Percentiles rank a stretch among this genome's conserved stretches.
phyloP scores from a whole-genome alignment of 2,797 vertebrate species.

The Pteropus rufus region DNA sequence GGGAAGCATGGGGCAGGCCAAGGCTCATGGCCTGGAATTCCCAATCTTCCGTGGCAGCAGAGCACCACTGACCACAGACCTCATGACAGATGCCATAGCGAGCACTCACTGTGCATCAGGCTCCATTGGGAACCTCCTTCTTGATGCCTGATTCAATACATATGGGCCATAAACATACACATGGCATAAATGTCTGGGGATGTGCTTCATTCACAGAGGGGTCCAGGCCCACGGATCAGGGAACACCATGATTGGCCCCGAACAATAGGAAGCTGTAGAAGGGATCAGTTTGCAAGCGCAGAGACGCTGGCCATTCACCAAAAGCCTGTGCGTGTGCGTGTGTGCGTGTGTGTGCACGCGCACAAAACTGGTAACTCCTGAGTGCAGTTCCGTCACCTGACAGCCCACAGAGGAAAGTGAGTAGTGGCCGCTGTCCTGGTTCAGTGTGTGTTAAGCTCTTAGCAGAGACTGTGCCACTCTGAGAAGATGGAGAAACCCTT shows the following conservation, averaged over 20 bases:
- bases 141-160: not conserved
- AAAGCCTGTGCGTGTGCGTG: rapidly evolving
- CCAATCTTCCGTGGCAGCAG: not conserved
- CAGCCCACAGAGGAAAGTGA: not conserved
- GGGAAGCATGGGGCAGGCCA: rapidly evolving
- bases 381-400: not conserved
- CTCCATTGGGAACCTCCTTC: rapidly evolving
- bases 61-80: not conserved
- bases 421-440: not conserved
- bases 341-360: rapidly evolving
- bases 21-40: rapidly evolving
- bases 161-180: not conserved
- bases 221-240: not conserved
- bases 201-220: not conserved
- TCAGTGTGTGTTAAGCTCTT: not conserved
- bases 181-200: rapidly evolving
- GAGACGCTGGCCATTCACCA: not conserved
- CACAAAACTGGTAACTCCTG: not conserved
- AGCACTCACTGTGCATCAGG: not conserved
- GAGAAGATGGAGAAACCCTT: not conserved
- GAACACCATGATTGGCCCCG: not conserved
- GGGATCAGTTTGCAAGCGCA: not conserved
- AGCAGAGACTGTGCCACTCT: not conserved
- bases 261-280: too few relatives aligned
- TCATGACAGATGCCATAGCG: too few relatives aligned